A percentile compares a stretch with the other conserved stretches of the same genome.
These are phyloP conservation scores for Allobates femoralis DNA, from an alignment of 2,797 vertebrate species.

Conservation along the genomic window DNA sequence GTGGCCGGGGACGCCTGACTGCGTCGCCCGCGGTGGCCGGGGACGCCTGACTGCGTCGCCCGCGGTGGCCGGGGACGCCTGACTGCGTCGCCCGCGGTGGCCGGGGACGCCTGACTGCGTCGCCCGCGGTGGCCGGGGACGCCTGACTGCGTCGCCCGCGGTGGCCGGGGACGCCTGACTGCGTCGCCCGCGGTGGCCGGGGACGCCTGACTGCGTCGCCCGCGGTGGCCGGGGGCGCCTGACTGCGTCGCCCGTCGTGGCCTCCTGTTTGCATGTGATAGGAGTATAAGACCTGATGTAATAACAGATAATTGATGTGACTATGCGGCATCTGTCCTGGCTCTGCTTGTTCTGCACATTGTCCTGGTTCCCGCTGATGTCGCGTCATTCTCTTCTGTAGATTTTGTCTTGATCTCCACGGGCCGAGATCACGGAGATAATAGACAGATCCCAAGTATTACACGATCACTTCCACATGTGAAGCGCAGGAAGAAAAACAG, in stretches of 20 bases:
- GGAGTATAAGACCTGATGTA: neutral
- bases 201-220: too few relatives aligned
- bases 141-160: too few relatives aligned
- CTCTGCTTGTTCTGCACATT: neutral
- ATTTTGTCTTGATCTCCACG: neutral
- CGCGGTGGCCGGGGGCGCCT: neutral
- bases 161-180: too few relatives aligned
- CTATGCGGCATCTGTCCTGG: neutral
- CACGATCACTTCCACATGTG: slow-evolving; percentile 37
- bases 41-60: too few relatives aligned
- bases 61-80: neutral
- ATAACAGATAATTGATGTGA: neutral
- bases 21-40: too few relatives aligned
- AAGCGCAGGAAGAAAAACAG: neutral
- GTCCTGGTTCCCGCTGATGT: neutral
- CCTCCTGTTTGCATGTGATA: neutral
- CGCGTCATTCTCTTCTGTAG: neutral
- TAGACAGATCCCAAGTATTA: neutral
- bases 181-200: too few relatives aligned
- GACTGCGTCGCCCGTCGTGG: neutral
- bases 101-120: neutral
- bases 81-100: accelerated
- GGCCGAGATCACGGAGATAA: neutral
- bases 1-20: too few relatives aligned
- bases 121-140: too few relatives aligned